These are phyloP conservation scores for Dysdera silvatica DNA, from an alignment of 1,140 invertebrate genomes.

Conservation along the genomic window DNA sequence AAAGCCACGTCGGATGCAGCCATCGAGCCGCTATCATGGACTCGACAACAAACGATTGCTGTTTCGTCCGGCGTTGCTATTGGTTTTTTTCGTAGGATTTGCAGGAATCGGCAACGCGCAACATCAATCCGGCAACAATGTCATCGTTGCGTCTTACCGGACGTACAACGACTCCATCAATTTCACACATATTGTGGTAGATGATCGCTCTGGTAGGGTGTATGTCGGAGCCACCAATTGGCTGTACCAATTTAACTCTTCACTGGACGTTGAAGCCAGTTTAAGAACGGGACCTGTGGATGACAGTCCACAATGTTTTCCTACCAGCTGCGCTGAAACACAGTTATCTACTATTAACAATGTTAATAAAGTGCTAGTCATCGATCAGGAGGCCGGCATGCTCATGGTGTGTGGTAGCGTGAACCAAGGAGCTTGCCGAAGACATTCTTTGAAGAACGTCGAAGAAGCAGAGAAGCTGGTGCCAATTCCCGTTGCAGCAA, in stretches of 20 bases:
- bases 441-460: conserved; percentile 75
- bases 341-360: conserved; percentile 64
- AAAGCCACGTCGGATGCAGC: too few relatives aligned
- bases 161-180: conserved; percentile 42
- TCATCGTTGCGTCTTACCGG: conserved; percentile 37
- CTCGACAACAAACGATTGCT: too few relatives aligned
- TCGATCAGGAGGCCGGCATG: conserved; percentile 68
- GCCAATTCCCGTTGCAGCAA: conserved; percentile 73
- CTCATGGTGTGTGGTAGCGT: conserved; percentile 83
- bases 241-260: conserved; percentile 67
- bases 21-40: too few relatives aligned
- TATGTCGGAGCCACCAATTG: conserved; percentile 77
- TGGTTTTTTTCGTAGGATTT: too few relatives aligned
- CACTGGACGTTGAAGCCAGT: conserved; percentile 59
- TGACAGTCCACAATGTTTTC: conserved; percentile 80
- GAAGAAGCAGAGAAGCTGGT: conserved; percentile 64
- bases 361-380: conserved; percentile 83
- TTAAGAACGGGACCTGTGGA: conserved; percentile 64
- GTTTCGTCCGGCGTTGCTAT: too few relatives aligned
- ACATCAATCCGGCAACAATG: conserved; percentile 9
- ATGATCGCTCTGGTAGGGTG: conserved; percentile 53
- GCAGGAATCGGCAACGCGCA: conserved; percentile 19
- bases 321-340: conserved; percentile 60
- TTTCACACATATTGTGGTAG: conserved; percentile 54
- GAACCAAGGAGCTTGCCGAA: conserved; percentile 76